phyloP scores from a whole-genome alignment of 2,888 invertebrate species.

The Clunio marinus region DNA sequence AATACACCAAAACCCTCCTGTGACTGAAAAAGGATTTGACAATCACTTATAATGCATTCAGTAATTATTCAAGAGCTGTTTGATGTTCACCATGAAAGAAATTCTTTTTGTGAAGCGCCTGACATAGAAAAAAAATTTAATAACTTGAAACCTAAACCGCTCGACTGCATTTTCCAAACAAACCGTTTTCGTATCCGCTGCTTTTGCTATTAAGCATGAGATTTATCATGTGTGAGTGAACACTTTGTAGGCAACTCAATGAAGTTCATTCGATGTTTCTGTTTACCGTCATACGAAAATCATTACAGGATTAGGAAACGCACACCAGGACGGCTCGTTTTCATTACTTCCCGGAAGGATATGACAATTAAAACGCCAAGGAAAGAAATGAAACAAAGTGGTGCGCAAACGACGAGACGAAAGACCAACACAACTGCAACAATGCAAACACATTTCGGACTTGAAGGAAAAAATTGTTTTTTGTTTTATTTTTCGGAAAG shows the following conservation, averaged over 20 bases:
- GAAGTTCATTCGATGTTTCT: background rate
- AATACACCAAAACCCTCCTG: too few relatives aligned
- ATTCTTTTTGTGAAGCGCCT: background rate
- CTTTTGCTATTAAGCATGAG: background rate
- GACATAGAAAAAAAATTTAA: too few relatives aligned
- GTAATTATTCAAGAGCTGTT: too few relatives aligned
- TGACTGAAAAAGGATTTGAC: background rate
- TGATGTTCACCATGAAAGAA: background rate
- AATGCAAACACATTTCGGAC: background rate
- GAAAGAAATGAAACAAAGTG: background rate
- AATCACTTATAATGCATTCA: too few relatives aligned
- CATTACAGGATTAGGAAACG: conserved; percentile 37
- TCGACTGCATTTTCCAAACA: conserved; percentile 3
- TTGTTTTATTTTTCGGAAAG: background rate
- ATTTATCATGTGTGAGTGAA: conserved; percentile 1
- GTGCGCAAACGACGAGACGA: background rate
- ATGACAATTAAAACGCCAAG: conserved; percentile 35
- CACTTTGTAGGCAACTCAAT: background rate
- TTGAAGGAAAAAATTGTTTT: too few relatives aligned
- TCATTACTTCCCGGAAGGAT: conserved; percentile 37
- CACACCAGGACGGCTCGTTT: conserved; percentile 10
- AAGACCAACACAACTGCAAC: conserved; percentile 18
- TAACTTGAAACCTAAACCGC: conserved; percentile 7
- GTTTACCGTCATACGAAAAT: conserved; percentile 1
- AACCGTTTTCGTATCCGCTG: conserved; percentile 21